phyloP scores from a whole-genome alignment of 92 coral and sea anemone genomes.

The Palythoa grandis region DNA sequence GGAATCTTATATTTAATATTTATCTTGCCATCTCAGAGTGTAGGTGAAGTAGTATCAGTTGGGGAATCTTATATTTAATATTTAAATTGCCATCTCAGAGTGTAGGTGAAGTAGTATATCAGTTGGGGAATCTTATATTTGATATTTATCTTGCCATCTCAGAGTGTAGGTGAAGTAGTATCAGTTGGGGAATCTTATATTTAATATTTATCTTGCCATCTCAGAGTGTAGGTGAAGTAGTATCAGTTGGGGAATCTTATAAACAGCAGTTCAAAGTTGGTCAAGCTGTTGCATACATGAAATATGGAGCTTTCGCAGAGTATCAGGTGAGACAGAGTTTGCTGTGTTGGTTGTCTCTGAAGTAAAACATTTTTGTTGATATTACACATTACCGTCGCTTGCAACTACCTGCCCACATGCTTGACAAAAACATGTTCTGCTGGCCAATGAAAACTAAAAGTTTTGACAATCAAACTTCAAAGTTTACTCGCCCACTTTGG shows the following conservation, averaged over 20 bases:
- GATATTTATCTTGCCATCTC: neutral
- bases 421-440: no score
- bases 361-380: neutral
- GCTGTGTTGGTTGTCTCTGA: neutral
- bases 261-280: slow-evolving; percentile 59
- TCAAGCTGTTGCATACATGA: slow-evolving; percentile 70
- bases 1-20: no score
- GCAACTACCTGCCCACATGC: no score
- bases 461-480: no score
- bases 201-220: neutral
- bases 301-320: slow-evolving; percentile 78
- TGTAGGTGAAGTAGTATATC: no score
- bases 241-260: slow-evolving; percentile 66
- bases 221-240: slow-evolving; percentile 84
- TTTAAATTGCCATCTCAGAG: no score
- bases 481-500: no score
- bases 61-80: neutral
- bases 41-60: no score
- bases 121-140: neutral
- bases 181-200: slow-evolving; percentile 62
- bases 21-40: no score
- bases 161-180: no score
- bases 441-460: no score
- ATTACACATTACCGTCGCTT: neutral
- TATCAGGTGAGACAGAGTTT: slow-evolving; percentile 59